Percentiles rank a stretch among this genome's conserved stretches.
Evolutionary conservation across 37 sponge, comb jelly and placozoan genomes (phyloP).

Genomic region (Spongilla lacustris): DNA sequence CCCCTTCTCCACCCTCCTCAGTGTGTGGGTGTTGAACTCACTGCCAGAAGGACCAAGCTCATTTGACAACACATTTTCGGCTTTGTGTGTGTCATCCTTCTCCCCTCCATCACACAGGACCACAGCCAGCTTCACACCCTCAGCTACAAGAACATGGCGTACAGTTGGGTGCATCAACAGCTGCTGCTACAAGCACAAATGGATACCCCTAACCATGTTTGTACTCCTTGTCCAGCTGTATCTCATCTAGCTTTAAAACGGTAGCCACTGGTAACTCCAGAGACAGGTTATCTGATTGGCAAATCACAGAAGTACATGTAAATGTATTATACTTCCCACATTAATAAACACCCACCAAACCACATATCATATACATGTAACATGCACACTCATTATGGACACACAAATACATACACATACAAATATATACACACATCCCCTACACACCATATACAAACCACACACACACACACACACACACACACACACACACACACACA

Average conservation of each 20-base stretch:
- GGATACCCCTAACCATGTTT: slow-evolving; percentile 38
- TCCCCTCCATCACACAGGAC: slow-evolving; percentile 53
- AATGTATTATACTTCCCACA: not conserved
- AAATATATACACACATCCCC: not conserved
- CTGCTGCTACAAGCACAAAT: slow-evolving; percentile 7
- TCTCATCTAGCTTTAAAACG: slow-evolving; percentile 38
- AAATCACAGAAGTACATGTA: not conserved
- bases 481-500: not conserved
- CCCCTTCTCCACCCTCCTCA: not conserved
- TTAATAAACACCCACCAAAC: not conserved
- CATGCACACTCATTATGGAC: not conserved
- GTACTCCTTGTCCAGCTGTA: slow-evolving; percentile 25
- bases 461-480: not conserved
- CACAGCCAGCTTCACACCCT: slow-evolving; percentile 38
- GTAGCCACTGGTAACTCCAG: slow-evolving; percentile 23
- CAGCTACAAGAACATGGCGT: slow-evolving; percentile 10
- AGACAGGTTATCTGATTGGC: slow-evolving; percentile 40
- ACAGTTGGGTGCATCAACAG: not conserved
- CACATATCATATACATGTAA: not conserved
- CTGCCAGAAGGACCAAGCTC: slow-evolving; percentile 6
- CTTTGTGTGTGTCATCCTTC: slow-evolving; percentile 27
- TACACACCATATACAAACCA: too few relatives aligned
- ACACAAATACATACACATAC: not conserved
- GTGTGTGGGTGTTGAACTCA: not conserved
- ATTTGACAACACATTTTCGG: slow-evolving; percentile 28